Evolutionary conservation across 1,140 invertebrate genomes (phyloP).

Genomic region (Meloidogyne exigua): DNA sequence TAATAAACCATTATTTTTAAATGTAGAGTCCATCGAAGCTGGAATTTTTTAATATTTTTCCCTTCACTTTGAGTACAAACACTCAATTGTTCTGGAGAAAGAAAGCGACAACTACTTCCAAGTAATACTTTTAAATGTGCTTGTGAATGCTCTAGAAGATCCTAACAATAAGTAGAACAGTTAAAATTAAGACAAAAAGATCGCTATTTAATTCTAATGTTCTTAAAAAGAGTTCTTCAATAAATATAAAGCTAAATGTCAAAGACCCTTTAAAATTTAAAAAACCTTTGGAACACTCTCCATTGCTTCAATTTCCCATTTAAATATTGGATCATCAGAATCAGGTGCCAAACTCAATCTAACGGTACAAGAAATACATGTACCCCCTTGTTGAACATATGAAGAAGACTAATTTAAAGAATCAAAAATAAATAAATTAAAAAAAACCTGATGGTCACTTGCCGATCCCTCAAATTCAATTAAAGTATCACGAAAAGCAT

Average conservation of each 20-base stretch:
- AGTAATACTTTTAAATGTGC: constrained; percentile 30
- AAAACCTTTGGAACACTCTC: constrained; percentile 36
- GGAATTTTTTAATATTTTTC: constrained; percentile 15
- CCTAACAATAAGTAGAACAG: constrained; percentile 13
- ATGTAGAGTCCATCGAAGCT: constrained; percentile 40
- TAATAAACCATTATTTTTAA: constrained; percentile 31
- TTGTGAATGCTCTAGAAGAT: constrained; percentile 33
- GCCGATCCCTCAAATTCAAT: constrained; percentile 10
- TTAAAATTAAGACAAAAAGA: not conserved
- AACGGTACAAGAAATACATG: constrained; percentile 29
- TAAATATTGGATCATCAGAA: constrained; percentile 27
- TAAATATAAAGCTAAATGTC: not conserved
- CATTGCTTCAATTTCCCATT: constrained; percentile 30
- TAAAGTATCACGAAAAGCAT: constrained; percentile 30
- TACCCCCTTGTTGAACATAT: constrained; percentile 34
- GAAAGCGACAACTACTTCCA: constrained; percentile 12
- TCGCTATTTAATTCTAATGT: no score
- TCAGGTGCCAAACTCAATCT: constrained; percentile 39
- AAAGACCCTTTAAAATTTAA: no score
- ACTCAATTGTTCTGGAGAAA: constrained; percentile 9
- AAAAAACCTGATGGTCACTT: constrained; percentile 22
- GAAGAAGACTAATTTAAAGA: constrained; percentile 23
- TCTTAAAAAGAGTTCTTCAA: not conserved
- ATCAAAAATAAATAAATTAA: not conserved
- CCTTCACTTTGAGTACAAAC: constrained; percentile 5